Base-by-base conservation (phyloP, 2,888 invertebrate species). In the Heliothis peltigera region DNA sequence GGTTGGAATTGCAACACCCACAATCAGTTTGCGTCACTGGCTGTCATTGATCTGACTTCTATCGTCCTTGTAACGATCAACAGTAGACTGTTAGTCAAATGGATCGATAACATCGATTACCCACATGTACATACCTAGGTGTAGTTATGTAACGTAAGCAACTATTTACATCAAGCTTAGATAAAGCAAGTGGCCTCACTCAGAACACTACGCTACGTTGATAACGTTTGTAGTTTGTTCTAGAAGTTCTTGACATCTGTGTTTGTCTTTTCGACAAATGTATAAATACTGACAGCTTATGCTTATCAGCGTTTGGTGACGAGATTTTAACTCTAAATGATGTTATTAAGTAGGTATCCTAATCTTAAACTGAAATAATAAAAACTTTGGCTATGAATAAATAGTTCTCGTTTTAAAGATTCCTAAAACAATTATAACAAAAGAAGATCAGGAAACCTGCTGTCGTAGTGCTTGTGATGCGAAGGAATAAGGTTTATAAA, bases 131-230 rank as follows among this genome's bases (percentile, higher is more conserved):
- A 46, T 57, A 32, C 12, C 12, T 32, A 64, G 47, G 48, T 72
- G 48, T 61, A 25, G 54, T 80, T 80, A 71, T 60, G 70, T 78
- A 80, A 78, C 49, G 67, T 78, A 78, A 78, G 49, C 32, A 22
- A 62, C 46, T 72, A 56, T 78, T 75, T 72, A 60, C 59, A 74
- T 55, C 21, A 64, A 46, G 21, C 28, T 55, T 49, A 66, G 71
- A 79, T 78, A 79, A 74, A 60, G 58, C 52, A 47, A 61, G 62
- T 67, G 63, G 63, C 67, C 61, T 77, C 54, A 54, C 74, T 59
- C 55, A 53, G 48, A 54, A 61, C 62, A 43, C 48, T 32, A 63
- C 52, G 39, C 52, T 44, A 60, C 59, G 32, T 47, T 74, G 76
- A 79, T 81, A 79, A 70, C 56, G 39, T 42, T 59, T 48, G 57